Base-by-base conservation (phyloP, 2,113 vertebrate species). In the Apteryx owenii region DNA sequence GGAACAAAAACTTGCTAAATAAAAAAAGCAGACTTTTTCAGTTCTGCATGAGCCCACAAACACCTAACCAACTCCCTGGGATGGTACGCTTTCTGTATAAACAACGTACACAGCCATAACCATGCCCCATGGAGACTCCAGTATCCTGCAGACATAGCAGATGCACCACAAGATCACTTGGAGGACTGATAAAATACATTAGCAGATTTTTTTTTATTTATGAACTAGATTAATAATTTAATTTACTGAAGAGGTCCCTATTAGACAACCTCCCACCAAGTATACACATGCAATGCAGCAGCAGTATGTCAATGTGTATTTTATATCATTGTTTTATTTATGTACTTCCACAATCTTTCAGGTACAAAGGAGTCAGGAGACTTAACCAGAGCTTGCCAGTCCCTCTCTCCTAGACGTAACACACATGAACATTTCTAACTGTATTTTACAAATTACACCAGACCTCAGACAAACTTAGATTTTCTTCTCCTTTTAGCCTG, bases 251-350 rank as follows among this genome's bases (percentile, higher is more conserved):
- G 65, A 69, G 5, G 29, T 21, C 60, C 53, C 33, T 66, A 0
- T 15, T 14, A 61, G 53, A 54, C 29, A 95, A 69, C 38, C 80
- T 29, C 40, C 22, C 44, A 31, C 31, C 44, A 0, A 0, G 20
- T 28, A 65, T 69, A 36, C 36, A 16, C 60, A 12, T 2, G 29
- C 11, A 75, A 51, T 77, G 40, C 50, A 44, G 64, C 2, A 42
- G 11, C 38, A 48, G 36, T 5, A 5, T 2, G 18, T 16, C 33
- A 33, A 17, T 0, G 0, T 8, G 28, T 23, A 51, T 33, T 58
- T 73, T 26, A 64, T 42, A 7, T 1, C 46, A 65, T 10, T 9
- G 2, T 50, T 90, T 85, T 68, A 73, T 69, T 64, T 8, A 31
- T 10, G 17, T 28, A 54, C 26, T 58, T 78, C 77, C 29, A 14